Base-by-base conservation (phyloP, 2,888 invertebrate species). In the Agonopterix alstromeriana region DNA sequence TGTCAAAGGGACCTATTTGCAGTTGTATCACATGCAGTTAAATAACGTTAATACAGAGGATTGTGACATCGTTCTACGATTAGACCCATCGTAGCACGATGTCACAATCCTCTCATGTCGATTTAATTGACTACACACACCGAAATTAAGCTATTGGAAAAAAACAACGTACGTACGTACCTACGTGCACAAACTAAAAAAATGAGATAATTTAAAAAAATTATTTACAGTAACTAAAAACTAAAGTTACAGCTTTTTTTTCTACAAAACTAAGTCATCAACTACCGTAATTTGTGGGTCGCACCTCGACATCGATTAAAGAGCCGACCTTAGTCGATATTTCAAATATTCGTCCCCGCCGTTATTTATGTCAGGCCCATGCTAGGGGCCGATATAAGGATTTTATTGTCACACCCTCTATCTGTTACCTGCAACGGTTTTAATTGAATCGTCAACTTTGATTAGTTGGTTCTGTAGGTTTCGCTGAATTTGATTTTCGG, bases 391-490 rank as follows among this genome's bases (percentile, higher is more conserved):
- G 77, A 79, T 80, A 77, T 70, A 65, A 70, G 78, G 77, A 69
- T 79, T 82, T 76, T 73, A 75, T 74, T 73, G 67, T 63, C 53
- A 46, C 50, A 43, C 53, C 60, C 56, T 53, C 59, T 60, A 65
- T 60, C 38, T 12, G 42, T 11, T 11, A 66, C 66, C 61, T 73
- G 27, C 64, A 67, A 56, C 53, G 45, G 52, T 65, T 77, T 76
- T 76, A 78, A 79, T 78, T 76, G 71, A 73, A 77, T 68, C 63
- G 66, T 69, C 73, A 67, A 68, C 58, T 69, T 64, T 63, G 63
- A 73, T 69, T 61, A 66, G 61, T 63, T 60, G 72, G 60, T 65
- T 38, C 62, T 67, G 48, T 52, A 50, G 49, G 49, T 55, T 47
- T 46, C 42, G 43, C 55, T 51, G n/a, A 44, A 38, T 38, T 27